phyloP scores from a whole-genome alignment of 2,797 vertebrate species.

The Argya squamiceps region DNA sequence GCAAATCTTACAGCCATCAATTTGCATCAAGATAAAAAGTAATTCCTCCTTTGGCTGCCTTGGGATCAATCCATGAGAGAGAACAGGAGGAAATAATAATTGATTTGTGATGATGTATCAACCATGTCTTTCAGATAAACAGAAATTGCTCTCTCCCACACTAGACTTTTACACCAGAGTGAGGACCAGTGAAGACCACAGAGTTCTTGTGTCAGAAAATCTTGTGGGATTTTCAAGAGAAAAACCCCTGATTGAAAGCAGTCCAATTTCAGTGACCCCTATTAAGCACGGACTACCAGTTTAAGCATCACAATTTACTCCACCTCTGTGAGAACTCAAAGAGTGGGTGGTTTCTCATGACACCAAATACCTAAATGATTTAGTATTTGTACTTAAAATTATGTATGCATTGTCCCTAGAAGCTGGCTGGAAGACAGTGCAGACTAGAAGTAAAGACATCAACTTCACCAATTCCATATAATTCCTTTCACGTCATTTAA shows the following conservation, averaged over 20 bases:
- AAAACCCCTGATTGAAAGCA: background rate
- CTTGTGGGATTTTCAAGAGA: background rate
- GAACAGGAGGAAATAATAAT: background rate
- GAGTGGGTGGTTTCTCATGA: background rate
- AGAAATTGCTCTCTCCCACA: background rate
- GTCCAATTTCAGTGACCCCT: background rate
- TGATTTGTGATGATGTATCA: background rate
- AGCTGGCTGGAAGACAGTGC: background rate
- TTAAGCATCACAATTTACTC: background rate
- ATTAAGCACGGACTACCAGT: background rate
- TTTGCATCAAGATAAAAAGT: constrained; percentile 29
- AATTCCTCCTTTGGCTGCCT: background rate
- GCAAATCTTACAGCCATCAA: background rate
- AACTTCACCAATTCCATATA: background rate
- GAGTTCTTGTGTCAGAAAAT: background rate
- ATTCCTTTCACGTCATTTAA: background rate
- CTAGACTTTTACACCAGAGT: background rate
- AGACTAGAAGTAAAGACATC: background rate
- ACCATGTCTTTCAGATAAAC: background rate
- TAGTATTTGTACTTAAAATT: background rate
- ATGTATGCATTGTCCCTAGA: background rate
- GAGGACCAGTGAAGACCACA: background rate
- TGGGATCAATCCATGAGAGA: background rate
- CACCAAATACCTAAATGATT: background rate
- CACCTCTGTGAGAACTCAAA: background rate